A percentile compares a stretch with the other conserved stretches of the same genome.
Evolutionary conservation across 2,797 vertebrate species (phyloP).

Genomic region (Helarctos malayanus): DNA sequence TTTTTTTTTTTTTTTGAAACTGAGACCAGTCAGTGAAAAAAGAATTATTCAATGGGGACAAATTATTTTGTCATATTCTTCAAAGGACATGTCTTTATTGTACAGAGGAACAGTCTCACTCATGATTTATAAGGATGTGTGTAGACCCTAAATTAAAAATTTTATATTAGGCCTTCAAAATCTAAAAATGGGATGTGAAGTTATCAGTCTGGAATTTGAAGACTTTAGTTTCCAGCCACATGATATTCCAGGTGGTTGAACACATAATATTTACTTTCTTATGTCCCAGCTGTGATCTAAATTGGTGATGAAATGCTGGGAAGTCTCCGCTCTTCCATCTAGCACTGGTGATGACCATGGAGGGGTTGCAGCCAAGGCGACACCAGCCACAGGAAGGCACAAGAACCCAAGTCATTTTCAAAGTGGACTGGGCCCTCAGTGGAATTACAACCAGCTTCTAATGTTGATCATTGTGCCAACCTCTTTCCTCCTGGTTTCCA

Average conservation of each 20-base stretch:
- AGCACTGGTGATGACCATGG: rapidly evolving
- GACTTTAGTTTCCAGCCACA: not conserved
- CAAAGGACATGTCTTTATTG: not conserved
- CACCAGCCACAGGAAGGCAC: not conserved
- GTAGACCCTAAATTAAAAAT: not conserved
- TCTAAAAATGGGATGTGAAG: not conserved
- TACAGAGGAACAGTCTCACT: not conserved
- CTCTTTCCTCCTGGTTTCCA: not conserved
- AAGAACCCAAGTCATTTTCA: not conserved
- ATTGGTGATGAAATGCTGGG: not conserved
- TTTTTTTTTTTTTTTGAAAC: not conserved
- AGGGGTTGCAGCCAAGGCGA: not conserved
- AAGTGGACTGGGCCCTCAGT: rapidly evolving
- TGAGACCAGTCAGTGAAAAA: not conserved
- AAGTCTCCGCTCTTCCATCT: not conserved
- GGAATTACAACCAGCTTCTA: not conserved
- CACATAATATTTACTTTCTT: not conserved
- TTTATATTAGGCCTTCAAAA: not conserved
- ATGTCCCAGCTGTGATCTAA: not conserved
- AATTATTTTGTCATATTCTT: not conserved
- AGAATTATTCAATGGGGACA: not conserved
- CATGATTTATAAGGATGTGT: not conserved
- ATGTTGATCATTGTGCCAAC: not conserved
- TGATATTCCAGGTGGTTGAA: not conserved
- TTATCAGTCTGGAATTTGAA: not conserved